These are phyloP conservation scores for Fopius arisanus DNA, from an alignment of 1,140 invertebrate genomes.

Conservation along the genomic window DNA sequence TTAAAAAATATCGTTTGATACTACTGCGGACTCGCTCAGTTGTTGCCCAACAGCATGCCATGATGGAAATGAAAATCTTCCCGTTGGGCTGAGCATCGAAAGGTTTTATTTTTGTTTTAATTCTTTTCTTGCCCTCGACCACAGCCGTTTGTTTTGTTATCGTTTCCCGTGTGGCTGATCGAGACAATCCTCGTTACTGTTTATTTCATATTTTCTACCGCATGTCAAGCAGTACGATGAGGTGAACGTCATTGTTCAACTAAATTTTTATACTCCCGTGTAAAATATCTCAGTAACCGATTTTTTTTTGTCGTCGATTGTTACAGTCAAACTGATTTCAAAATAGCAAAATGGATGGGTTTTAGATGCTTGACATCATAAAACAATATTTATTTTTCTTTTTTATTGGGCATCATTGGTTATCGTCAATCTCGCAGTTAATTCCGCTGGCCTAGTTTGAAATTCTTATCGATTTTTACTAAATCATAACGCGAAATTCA, in stretches of 20 bases:
- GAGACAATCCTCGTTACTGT: background rate
- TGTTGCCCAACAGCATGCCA: background rate
- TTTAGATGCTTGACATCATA: too few species aligned
- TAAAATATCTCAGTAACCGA: background rate
- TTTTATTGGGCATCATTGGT: too few species aligned
- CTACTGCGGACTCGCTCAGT: background rate
- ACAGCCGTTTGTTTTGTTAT: background rate
- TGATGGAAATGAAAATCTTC: background rate
- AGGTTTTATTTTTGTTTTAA: background rate
- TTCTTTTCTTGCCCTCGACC: background rate
- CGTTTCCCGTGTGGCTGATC: background rate
- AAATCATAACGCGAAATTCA: too few species aligned
- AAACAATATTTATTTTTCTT: too few species aligned
- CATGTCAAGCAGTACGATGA: background rate
- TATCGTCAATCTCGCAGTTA: too few species aligned
- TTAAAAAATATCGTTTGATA: background rate
- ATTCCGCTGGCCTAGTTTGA: too few species aligned
- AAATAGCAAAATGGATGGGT: too few species aligned
- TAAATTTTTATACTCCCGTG: constrained; percentile 19
- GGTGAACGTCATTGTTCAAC: constrained; percentile 14
- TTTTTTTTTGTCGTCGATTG: too few species aligned
- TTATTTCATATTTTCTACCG: background rate
- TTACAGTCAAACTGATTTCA: too few species aligned
- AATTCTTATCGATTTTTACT: too few species aligned
- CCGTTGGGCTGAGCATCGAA: background rate